Evolutionary conservation across 1,140 invertebrate species (phyloP), one percentile per base, ranked within the genome.

Genomic region (Stegodyphus dumicola): DNA sequence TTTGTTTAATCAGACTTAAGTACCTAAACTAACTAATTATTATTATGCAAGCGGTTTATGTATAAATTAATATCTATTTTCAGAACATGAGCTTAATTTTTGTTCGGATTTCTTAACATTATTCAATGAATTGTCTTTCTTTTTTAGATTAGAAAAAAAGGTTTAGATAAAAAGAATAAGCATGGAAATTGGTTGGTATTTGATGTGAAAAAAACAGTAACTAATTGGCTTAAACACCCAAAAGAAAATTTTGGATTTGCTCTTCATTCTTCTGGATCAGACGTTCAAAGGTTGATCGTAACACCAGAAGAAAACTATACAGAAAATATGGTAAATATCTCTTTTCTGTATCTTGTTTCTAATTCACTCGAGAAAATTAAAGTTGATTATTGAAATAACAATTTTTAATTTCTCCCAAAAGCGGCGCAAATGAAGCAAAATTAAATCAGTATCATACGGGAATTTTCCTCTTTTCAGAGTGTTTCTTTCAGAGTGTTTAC

Each of bases 171-270:
- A 33, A 87, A 87, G 53, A 73, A 52, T n/a, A 79, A 88, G 90
- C 10, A 86, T 67, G 95, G 94, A 0, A 92, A 92, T 71, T 96
- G 95, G 95, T 89, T 95, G 10, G 93, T 93, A 81, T 91, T 96
- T 11, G 94, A 96, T 88, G 91, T 96, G 0, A 94, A 93, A n/a
- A 92, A 93, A n/a, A 93, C 95, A 89, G 93, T 96, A 4, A 92
- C 92, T 65, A 93, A 95, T 60, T 96, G 95, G 94, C 94, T 95
- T 89, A 93, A 93, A 67, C 92, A 93, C 88, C 93, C 94, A 1
- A 91, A 93, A 67, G 93, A 94, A 78, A 95, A 94, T 88, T 92
- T 94, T 76, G 95, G 95, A 7, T 93, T 96, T 79, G 92, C 94
- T 2, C 91, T 96, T 53, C 94, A 94, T 90, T 93, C 94, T 77